Conservation (phyloP, 2,113 vertebrate species). For the Arothron firmamentum region DNA sequence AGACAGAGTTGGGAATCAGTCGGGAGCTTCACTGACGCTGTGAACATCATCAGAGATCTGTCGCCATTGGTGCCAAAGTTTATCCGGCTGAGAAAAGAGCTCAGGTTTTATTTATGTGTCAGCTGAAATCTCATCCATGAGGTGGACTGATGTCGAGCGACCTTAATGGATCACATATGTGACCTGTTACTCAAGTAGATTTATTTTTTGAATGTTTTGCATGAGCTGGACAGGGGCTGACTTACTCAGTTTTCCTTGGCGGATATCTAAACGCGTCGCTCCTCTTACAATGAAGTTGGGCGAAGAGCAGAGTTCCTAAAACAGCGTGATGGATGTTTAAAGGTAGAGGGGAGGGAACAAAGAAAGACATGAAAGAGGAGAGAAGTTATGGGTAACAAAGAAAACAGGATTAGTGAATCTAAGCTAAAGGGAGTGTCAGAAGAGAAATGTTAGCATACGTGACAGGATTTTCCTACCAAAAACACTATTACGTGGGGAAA, state of each 20-base stretch:
- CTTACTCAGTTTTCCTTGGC: constrained; percentile 61
- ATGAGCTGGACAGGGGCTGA: neutral
- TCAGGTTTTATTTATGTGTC: neutral
- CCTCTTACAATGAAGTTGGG: constrained; percentile 63
- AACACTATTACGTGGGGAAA: neutral
- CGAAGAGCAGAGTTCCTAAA: constrained; percentile 63
- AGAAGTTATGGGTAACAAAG: neutral
- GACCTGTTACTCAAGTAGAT: neutral
- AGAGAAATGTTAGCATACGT: neutral
- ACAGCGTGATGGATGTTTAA: neutral
- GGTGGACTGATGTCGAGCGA: too few species aligned
- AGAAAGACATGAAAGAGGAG: neutral
- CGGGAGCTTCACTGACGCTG: neutral
- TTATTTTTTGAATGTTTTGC: too few species aligned
- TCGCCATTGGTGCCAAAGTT: neutral
- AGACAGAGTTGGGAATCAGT: neutral
- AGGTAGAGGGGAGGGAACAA: neutral
- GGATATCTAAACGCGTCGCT: constrained; percentile 54
- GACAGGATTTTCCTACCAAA: too few species aligned
- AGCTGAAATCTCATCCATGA: too few species aligned
- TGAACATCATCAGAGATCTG: neutral
- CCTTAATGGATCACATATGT: neutral
- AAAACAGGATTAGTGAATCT: neutral
- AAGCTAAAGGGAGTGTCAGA: neutral
- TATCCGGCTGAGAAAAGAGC: too few species aligned